A percentile compares a stretch with the other conserved stretches of the same genome.
phyloP scores from a whole-genome alignment of 2,888 invertebrate species.

The Brachypterus glaber region DNA sequence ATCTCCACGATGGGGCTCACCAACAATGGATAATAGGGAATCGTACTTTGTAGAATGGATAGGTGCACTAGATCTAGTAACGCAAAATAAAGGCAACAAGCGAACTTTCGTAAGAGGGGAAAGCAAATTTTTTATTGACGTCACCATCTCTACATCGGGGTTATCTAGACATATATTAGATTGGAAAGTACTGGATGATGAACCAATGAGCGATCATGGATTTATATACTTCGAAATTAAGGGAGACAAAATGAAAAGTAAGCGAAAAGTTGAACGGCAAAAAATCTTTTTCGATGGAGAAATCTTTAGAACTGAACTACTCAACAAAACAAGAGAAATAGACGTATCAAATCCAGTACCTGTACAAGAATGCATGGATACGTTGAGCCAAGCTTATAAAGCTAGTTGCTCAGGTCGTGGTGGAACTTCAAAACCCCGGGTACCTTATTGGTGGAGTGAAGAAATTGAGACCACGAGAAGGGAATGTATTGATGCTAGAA shows the following conservation, averaged over 20 bases:
- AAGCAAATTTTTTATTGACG: background rate
- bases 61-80: constrained; percentile 2
- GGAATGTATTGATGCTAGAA: constrained; percentile 3
- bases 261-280: constrained; percentile 1
- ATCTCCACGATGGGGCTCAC: constrained; percentile 9
- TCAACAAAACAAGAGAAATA: too few species aligned
- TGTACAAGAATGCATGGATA: too few species aligned
- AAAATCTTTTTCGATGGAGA: background rate
- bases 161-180: background rate
- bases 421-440: too few species aligned
- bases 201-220: constrained; percentile 3
- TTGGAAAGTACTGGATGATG: constrained; percentile 2
- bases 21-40: constrained; percentile 5
- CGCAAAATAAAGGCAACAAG: background rate
- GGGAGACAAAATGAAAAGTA: too few species aligned
- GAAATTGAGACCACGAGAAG: constrained; percentile 6
- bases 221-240: constrained; percentile 3
- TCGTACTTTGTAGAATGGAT: constrained; percentile 7
- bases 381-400: too few species aligned
- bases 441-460: constrained; percentile 13
- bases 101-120: constrained; percentile 8
- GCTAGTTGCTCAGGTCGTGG: too few species aligned
- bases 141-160: constrained; percentile 3
- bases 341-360: too few species aligned
- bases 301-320: too few species aligned